These are phyloP conservation scores for Nemoura dubitans DNA, from an alignment of 2,888 invertebrate species.

Conservation along the genomic window DNA sequence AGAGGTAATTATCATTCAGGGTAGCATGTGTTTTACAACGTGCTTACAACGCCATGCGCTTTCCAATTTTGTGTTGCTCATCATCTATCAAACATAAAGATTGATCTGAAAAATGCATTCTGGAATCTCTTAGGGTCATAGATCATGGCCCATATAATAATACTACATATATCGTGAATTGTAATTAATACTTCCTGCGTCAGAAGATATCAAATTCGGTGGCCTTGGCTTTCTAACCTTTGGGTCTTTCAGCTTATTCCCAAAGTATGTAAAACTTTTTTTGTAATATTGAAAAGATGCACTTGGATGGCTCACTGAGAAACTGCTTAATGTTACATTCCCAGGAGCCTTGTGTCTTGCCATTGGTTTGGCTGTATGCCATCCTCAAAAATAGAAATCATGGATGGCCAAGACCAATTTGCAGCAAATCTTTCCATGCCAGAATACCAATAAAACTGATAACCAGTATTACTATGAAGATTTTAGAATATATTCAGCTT, in stretches of 20 bases:
- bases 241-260: neutral
- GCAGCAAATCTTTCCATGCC: neutral
- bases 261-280: neutral
- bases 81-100: neutral
- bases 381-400: constrained; percentile 35
- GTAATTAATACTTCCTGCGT: constrained; percentile 7
- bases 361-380: constrained; percentile 33
- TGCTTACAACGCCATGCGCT: neutral
- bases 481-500: no score
- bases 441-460: neutral
- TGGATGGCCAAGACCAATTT: constrained; percentile 20
- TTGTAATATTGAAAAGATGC: neutral
- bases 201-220: neutral
- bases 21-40: neutral
- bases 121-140: neutral
- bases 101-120: neutral
- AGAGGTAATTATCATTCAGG: neutral
- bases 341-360: neutral
- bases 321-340: neutral
- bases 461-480: neutral
- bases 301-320: neutral
- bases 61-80: neutral
- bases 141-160: neutral
- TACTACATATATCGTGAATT: neutral
- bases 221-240: constrained; percentile 7